phyloP scores from a whole-genome alignment of 2,888 invertebrate genomes.

The Desoria tigrina region DNA sequence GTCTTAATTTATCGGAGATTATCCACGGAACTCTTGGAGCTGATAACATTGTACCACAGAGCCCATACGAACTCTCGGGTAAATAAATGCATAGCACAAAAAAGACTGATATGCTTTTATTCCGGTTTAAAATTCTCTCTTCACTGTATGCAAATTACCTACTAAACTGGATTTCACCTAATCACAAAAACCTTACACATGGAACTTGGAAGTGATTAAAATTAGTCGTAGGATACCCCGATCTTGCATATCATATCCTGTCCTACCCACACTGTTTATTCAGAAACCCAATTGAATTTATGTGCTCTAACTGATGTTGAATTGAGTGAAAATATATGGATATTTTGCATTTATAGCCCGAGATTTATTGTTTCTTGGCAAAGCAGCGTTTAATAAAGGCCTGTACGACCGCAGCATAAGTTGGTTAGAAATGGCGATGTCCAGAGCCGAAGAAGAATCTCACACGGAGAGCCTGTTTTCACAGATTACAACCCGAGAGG shows the following conservation, averaged over 20 bases:
- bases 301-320: too few relatives aligned
- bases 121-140: too few relatives aligned
- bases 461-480: slow-evolving; percentile 35
- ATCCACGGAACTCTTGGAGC: slow-evolving; percentile 50
- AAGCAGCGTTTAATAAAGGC: slow-evolving; percentile 56
- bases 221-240: neutral
- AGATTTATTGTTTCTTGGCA: slow-evolving; percentile 56
- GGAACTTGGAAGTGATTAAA: neutral
- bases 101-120: slow-evolving; percentile 8
- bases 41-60: slow-evolving; percentile 34
- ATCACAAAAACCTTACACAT: too few relatives aligned
- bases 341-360: slow-evolving; percentile 51
- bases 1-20: slow-evolving; percentile 53
- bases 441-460: slow-evolving; percentile 53
- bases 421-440: slow-evolving; percentile 56
- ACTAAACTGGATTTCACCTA: too few relatives aligned
- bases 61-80: slow-evolving; percentile 49
- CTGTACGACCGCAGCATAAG: slow-evolving; percentile 55
- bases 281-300: too few relatives aligned
- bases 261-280: too few relatives aligned
- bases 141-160: too few relatives aligned
- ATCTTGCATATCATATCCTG: too few relatives aligned
- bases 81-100: slow-evolving; percentile 17
- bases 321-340: neutral
- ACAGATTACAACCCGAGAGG: slow-evolving; percentile 53